Conservation (phyloP, 2,797 vertebrate genomes). For the Adelosebastes latens region DNA sequence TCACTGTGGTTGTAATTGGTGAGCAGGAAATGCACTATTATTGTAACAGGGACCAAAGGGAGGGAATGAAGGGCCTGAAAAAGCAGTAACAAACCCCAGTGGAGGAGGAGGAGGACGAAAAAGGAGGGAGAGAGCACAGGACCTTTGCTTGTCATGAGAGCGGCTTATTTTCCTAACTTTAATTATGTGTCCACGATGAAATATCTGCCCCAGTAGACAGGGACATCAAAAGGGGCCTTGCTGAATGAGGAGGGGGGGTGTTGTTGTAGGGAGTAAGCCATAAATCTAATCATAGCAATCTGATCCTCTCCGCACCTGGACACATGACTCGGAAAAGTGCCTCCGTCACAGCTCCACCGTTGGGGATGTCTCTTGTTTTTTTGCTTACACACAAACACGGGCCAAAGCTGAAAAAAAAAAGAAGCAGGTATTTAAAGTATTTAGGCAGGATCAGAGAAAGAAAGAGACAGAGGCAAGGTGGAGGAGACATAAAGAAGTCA, state of each 20-base stretch:
- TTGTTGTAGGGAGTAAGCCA: constrained; percentile 55
- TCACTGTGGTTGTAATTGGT: constrained; percentile 54
- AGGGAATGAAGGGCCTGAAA: constrained; percentile 34
- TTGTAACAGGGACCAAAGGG: constrained; percentile 30
- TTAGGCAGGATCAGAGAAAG: constrained; percentile 30
- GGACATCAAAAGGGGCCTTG: constrained; percentile 61
- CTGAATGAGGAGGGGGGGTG: constrained; percentile 42
- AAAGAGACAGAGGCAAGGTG: constrained; percentile 1
- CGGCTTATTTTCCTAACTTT: constrained; percentile 61
- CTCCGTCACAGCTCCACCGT: constrained; percentile 27
- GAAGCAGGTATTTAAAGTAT: constrained; percentile 49
- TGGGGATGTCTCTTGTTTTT: constrained; percentile 49
- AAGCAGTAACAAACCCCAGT: constrained; percentile 35
- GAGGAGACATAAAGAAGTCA: constrained; percentile 38
- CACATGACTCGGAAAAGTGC: constrained; percentile 51
- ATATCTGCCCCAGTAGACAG: constrained; percentile 38
- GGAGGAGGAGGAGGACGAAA: not conserved
- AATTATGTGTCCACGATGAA: constrained; percentile 67
- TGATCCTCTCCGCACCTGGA: constrained; percentile 77
- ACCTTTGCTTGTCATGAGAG: constrained; percentile 47
- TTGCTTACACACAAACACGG: constrained; percentile 46
- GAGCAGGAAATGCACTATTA: constrained; percentile 71
- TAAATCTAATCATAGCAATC: constrained; percentile 71
- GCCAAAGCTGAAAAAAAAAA: constrained; percentile 39
- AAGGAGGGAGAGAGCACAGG: constrained; percentile 7